Evolutionary conservation across 2,797 vertebrate genomes (phyloP).

Genomic region (Ceryle rudis): DNA sequence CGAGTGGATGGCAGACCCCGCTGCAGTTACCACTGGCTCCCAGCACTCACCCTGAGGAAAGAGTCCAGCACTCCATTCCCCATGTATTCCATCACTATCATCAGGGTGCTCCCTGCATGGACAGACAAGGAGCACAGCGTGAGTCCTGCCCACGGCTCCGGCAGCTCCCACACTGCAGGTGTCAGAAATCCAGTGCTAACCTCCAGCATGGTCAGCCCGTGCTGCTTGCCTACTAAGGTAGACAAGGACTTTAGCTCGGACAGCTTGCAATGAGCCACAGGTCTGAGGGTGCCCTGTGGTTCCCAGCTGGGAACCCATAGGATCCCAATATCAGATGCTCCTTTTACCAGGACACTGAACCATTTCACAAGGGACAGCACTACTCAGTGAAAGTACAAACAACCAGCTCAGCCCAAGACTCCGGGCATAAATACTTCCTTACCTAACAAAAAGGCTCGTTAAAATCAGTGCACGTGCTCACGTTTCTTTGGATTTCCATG

Average conservation of each 20-base stretch:
- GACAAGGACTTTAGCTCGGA: background rate
- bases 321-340: background rate
- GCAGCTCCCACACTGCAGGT: background rate
- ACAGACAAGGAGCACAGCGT: background rate
- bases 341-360: background rate
- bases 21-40: background rate
- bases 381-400: background rate
- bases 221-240: background rate
- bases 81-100: slow-evolving; percentile 94
- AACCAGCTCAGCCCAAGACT: background rate
- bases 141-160: background rate
- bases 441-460: background rate
- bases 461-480: background rate
- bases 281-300: background rate
- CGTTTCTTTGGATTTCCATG: background rate
- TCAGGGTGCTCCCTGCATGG: slow-evolving; percentile 89
- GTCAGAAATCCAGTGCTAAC: background rate
- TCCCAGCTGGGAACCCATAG: background rate
- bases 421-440: background rate
- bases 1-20: rapidly evolving
- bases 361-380: background rate
- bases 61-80: slow-evolving; percentile 89
- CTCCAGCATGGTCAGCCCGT: background rate
- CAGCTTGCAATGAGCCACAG: background rate
- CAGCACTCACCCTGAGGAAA: slow-evolving; percentile 89